Base-by-base conservation (phyloP, 1,140 invertebrate genomes). In the Lucilia sericata region DNA sequence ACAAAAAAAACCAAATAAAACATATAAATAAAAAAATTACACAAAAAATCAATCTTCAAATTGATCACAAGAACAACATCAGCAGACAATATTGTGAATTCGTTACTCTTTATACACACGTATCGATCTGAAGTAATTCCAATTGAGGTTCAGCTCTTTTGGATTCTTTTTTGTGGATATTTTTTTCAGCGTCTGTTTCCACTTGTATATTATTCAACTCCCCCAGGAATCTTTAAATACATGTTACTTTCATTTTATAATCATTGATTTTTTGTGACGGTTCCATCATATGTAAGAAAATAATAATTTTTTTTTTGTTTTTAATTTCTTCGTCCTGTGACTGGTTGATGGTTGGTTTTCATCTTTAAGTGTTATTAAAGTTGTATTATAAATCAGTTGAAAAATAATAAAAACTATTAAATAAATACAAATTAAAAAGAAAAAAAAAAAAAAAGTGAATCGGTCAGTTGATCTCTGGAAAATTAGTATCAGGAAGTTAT, bases 211-310 rank as follows among this genome's bases (percentile, higher is more conserved):
- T 49, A 80, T 80, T 51, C 76, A 51, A 80, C 76, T 80, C 76
- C 76, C 76, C 76, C 76, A 80, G 76, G 76, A 80, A 80, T 80
- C 76, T 25, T 80, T 80, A 80, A 80, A 80, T 80, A 49, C 47
- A 80, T 80, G 76, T 80, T 80, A 80, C 76, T 80, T 80, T 80
- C 76, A 80, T 80, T 80, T 80, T 49, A 80, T 80, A 19, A 80
- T 49, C 42, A 49, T 51, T 49, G 47, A 80, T 49, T 70, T 80
- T 80, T 30, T 51, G n/a, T 80, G 76, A 80, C 76, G 76, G 42
- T 49, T n/a, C 76, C 25, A 25, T 80, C 76, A 51, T 49, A 80
- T 80, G 19, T 70, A 70, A 19, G 65, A 10, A 7, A 25, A 7
- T n/a, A 70, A 70, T 70, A 21, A 21, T 21, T 21, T 10, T 21